These are phyloP conservation scores for Tenualosa thibaudeaui DNA, from an alignment of 2,797 vertebrate species.

Conservation along the genomic window DNA sequence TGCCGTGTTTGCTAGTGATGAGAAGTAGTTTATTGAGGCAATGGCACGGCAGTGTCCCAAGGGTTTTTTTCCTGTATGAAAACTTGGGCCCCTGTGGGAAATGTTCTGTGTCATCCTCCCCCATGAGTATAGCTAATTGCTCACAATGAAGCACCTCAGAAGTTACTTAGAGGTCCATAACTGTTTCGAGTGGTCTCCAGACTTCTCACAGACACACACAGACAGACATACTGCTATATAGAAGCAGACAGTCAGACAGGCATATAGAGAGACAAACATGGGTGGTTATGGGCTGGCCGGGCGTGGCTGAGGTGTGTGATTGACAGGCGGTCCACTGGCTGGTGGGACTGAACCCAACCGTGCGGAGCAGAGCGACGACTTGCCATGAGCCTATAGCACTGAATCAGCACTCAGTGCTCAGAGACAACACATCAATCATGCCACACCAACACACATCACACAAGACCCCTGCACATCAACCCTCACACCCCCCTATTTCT, in stretches of 20 bases:
- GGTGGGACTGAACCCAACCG: background rate
- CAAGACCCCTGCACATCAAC: background rate
- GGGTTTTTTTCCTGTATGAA: background rate
- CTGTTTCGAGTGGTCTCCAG: background rate
- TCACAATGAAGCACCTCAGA: background rate
- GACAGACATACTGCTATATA: no score
- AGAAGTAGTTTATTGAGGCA: background rate
- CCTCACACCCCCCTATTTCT: background rate
- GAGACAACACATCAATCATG: background rate
- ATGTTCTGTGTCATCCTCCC: background rate
- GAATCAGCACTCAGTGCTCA: slow-evolving; percentile 16
- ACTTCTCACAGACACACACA: background rate
- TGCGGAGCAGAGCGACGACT: background rate
- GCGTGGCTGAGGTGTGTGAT: background rate
- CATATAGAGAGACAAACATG: background rate
- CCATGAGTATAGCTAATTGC: background rate
- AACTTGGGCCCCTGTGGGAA: background rate
- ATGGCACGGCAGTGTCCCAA: background rate
- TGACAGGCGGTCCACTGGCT: background rate
- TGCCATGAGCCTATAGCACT: background rate
- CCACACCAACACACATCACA: background rate
- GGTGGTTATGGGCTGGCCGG: background rate
- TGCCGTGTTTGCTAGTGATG: background rate
- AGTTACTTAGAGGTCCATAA: background rate
- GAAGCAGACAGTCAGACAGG: no score